Evolutionary conservation across 2,113 vertebrate species (phyloP).

Genomic region (Seriola aureovittata): DNA sequence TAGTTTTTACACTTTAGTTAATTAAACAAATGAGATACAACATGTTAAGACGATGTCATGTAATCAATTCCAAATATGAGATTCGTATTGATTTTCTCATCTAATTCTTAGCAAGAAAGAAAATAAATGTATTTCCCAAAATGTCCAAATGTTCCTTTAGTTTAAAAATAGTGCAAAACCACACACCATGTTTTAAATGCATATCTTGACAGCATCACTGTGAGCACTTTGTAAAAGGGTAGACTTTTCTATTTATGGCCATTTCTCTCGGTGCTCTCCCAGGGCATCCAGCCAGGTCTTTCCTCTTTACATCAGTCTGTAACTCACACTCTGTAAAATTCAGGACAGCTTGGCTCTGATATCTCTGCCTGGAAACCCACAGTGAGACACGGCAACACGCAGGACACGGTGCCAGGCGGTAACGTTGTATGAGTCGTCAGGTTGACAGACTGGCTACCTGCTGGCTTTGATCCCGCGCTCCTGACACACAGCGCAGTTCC

Average conservation of each 20-base stretch:
- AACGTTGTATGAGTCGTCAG: neutral
- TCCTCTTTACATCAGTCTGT: slow-evolving; percentile 12
- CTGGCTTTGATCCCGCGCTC: slow-evolving; percentile 49
- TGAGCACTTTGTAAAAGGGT: neutral
- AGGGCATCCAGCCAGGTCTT: neutral
- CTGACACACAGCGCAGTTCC: slow-evolving; percentile 46
- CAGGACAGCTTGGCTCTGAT: neutral
- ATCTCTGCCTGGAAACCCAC: neutral
- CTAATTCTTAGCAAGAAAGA: neutral
- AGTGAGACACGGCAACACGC: neutral
- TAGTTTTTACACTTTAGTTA: too few relatives aligned
- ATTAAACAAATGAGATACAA: too few relatives aligned
- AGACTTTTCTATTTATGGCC: neutral
- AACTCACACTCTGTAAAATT: slow-evolving; percentile 29
- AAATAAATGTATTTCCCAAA: neutral
- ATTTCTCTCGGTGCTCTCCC: neutral
- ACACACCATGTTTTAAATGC: neutral
- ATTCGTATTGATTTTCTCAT: neutral
- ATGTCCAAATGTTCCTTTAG: neutral
- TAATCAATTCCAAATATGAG: too few relatives aligned
- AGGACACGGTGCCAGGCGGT: neutral
- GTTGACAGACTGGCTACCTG: slow-evolving; percentile 39
- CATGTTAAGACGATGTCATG: too few relatives aligned
- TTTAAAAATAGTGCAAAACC: neutral
- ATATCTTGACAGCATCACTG: neutral